Evolutionary conservation across 2,888 invertebrate species (phyloP), one percentile per base, ranked within the genome.

Genomic region (Meteorus cinctellus): DNA sequence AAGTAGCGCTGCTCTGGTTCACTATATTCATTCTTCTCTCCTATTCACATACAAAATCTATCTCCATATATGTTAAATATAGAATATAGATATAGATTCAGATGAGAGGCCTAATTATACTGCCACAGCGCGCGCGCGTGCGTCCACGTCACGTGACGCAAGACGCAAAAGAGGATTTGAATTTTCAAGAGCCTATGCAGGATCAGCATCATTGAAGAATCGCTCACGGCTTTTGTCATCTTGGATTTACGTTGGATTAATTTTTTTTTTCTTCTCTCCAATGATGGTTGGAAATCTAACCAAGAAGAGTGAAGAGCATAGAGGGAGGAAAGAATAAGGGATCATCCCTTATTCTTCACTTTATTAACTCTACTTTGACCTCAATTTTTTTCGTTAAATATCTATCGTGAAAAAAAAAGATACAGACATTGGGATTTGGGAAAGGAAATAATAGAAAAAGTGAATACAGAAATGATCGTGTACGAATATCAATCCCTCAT

Each of bases 161-260:
- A 27, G 31, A 62, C 29, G 29, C 62, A 62, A 62, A 55, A 55
- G 62, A 62, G 62, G 62, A 62, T 62, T 62, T 62, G 4, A 62
- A 62, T 62, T 62, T 62, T 31, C 62, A 62, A 62, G 31, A n/a
- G 62, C 62, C 62, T 62, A 29, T 55, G 55, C 62, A 62, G 62
- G 62, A 62, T 62, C 62, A 62, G 31, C 55, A 55, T 19, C 55
- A 24, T 19, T 55, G 55, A 55, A 55, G 19, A 48, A 55, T 55
- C 55, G 55, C 55, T 55, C 19, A 6, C 19, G 62, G 62, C 62
- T 62, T 62, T 62, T 62, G 62, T 62, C 31, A 31, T 62, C 62
- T 29, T 62, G 62, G 31, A 62, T 62, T 31, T 62, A 62, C 62
- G 27, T 62, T 29, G 62, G 62, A 29, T 62, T 62, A 62, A 62